Percentiles rank a stretch among this genome's conserved stretches.
These are phyloP conservation scores for Grus americana DNA, from an alignment of 2,113 vertebrate species.

Conservation along the genomic window DNA sequence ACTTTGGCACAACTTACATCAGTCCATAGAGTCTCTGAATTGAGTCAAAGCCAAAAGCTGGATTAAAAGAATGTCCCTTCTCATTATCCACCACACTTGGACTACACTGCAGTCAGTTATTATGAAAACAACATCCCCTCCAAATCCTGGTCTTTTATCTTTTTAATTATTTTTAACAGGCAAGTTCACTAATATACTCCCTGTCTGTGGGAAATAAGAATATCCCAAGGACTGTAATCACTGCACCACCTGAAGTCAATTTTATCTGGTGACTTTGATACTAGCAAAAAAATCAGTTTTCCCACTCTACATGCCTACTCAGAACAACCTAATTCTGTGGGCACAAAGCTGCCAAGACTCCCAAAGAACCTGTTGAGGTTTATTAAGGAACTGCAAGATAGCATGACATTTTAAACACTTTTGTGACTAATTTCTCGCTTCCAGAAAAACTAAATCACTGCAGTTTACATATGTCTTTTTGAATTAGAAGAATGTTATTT, in stretches of 20 bases:
- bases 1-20: neutral
- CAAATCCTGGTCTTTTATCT: neutral
- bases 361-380: neutral
- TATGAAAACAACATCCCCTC: neutral
- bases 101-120: neutral
- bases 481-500: conserved; percentile 19
- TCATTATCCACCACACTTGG: neutral
- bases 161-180: neutral
- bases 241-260: neutral
- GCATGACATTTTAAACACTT: neutral
- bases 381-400: neutral
- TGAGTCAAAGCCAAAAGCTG: neutral
- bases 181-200: neutral
- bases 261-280: neutral
- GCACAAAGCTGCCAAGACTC: neutral
- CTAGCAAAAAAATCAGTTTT: neutral
- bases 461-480: conserved; percentile 1
- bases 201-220: neutral
- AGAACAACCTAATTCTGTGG: neutral
- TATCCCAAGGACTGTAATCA: neutral
- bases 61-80: neutral
- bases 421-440: neutral
- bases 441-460: neutral
- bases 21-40: neutral
- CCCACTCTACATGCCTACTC: neutral